These are phyloP conservation scores for Dasypolia templi DNA, from an alignment of 2,888 invertebrate genomes.

Conservation along the genomic window DNA sequence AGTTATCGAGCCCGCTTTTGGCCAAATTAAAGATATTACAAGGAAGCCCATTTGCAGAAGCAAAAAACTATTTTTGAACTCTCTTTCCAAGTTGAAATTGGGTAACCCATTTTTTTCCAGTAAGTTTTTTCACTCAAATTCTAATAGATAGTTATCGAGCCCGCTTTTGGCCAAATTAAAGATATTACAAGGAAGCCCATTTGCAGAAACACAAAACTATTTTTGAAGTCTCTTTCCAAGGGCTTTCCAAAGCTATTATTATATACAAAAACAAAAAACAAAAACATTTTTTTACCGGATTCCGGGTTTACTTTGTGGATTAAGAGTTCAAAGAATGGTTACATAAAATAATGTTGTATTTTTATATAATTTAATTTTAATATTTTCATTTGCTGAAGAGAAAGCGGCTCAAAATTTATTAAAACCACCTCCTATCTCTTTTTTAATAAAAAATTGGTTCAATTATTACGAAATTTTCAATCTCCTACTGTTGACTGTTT, in stretches of 20 bases:
- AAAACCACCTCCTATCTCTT: no score
- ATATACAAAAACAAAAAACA: no score
- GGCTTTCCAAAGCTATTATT: neutral
- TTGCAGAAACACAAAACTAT: neutral
- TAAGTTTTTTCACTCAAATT: no score
- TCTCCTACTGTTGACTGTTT: neutral
- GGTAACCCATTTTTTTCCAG: no score
- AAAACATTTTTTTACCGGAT: no score
- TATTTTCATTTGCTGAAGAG: neutral
- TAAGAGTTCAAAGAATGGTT: neutral
- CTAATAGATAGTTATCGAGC: neutral
- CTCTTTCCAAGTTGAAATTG: neutral
- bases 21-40: neutral
- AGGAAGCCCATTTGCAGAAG: no score
- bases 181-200: no score
- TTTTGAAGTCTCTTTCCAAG: neutral
- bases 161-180: neutral
- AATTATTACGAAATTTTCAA: no score
- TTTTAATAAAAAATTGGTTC: neutral
- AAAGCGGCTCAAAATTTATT: neutral
- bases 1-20: neutral
- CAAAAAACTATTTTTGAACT: neutral
- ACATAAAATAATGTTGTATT: no score
- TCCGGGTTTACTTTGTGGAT: neutral
- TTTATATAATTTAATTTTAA: no score